These are phyloP conservation scores for Dinothrombium tinctorium DNA, from an alignment of 1,140 invertebrate genomes.

Conservation along the genomic window DNA sequence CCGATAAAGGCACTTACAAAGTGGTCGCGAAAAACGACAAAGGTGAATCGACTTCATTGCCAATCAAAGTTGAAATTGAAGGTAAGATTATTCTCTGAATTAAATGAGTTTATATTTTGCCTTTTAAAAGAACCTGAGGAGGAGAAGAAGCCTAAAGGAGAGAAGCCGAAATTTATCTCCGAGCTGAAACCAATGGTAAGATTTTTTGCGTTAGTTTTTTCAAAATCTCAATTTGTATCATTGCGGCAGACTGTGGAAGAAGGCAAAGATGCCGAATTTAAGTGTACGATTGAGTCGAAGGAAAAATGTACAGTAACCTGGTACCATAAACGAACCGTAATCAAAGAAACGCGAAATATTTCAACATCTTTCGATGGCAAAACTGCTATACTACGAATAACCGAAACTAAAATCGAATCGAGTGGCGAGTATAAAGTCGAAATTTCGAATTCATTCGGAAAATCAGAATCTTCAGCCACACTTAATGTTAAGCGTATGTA, in stretches of 20 bases:
- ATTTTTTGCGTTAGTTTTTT: not conserved
- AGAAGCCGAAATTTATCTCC: constrained; percentile 6
- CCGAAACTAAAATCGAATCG: constrained; percentile 37
- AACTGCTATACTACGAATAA: constrained; percentile 44
- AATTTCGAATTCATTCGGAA: constrained; percentile 53
- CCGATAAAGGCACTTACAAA: constrained; percentile 68
- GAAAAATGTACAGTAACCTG: constrained; percentile 52
- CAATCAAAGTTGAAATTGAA: constrained; percentile 38
- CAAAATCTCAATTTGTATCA: not conserved
- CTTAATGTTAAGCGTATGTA: constrained; percentile 30
- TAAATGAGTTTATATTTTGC: not conserved
- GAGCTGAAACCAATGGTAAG: constrained; percentile 8
- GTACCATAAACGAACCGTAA: constrained; percentile 48
- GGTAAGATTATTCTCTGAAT: constrained; percentile 4
- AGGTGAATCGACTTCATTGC: constrained; percentile 68
- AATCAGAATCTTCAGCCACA: constrained; percentile 49
- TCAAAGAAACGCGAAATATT: constrained; percentile 39
- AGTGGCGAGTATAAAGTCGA: constrained; percentile 50
- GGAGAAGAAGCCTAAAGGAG: constrained; percentile 3
- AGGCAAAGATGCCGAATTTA: constrained; percentile 49
- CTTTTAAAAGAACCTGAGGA: not conserved
- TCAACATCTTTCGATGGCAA: constrained; percentile 56
- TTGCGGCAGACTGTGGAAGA: constrained; percentile 37
- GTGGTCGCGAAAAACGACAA: constrained; percentile 75
- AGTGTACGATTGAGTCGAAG: constrained; percentile 26